These are phyloP conservation scores for Coreius guichenoti DNA, from an alignment of 2,797 vertebrate genomes.

Conservation along the genomic window DNA sequence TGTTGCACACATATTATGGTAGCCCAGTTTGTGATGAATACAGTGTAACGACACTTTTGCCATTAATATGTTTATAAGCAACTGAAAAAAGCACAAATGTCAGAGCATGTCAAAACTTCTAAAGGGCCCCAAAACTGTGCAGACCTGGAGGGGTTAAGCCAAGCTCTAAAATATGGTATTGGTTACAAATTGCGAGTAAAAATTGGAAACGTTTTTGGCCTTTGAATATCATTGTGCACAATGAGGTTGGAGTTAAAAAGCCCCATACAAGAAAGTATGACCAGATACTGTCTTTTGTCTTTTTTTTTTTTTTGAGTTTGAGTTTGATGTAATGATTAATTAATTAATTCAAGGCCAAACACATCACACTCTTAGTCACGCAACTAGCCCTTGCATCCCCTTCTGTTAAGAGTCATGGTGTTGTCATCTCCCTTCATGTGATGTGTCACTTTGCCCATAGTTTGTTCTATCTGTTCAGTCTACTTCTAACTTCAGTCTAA, in stretches of 20 bases:
- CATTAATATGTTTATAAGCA: too few species aligned
- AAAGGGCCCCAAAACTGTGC: too few species aligned
- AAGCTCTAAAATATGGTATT: too few species aligned
- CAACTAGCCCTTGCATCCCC: conserved; percentile 7
- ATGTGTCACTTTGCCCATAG: conserved; percentile 3
- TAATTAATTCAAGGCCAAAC: neutral
- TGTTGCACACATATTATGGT: too few species aligned
- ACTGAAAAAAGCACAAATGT: too few species aligned
- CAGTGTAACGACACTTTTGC: too few species aligned
- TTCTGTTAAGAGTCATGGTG: conserved; percentile 14
- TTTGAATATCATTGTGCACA: neutral
- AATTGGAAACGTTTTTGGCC: too few species aligned
- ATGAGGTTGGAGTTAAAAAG: neutral
- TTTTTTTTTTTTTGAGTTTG: too few species aligned
- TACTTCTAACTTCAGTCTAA: neutral
- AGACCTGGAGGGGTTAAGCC: too few species aligned
- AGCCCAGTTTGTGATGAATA: too few species aligned
- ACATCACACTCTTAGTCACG: neutral
- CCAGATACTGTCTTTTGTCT: neutral
- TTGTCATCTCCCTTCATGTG: conserved; percentile 3
- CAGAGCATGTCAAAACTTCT: too few species aligned
- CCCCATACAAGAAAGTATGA: neutral
- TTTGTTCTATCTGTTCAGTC: conserved; percentile 13
- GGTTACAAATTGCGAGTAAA: too few species aligned
- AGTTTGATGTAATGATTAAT: neutral